Evolutionary conservation across 2,113 vertebrate genomes (phyloP).

Genomic region (Mesocricetus auratus): DNA sequence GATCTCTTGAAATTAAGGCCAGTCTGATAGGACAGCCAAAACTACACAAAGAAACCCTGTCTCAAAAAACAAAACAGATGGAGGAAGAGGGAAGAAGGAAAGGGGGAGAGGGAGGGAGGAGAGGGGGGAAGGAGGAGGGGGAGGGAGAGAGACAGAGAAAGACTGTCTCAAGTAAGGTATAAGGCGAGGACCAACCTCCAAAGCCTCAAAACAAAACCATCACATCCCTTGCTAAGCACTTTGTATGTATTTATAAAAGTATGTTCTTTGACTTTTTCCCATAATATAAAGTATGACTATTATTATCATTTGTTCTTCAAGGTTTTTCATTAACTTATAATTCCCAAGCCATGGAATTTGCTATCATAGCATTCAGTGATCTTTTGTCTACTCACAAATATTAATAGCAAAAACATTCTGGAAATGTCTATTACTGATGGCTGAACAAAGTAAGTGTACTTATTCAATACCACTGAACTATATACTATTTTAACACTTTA

Average conservation of each 20-base stretch:
- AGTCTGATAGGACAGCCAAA: no score
- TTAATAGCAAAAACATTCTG: constrained; percentile 16
- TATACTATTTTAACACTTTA: background rate
- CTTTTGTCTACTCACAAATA: background rate
- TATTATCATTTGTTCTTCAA: background rate
- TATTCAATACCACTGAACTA: background rate
- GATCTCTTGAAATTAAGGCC: no score
- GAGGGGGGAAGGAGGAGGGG: no score
- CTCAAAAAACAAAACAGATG: no score
- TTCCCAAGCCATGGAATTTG: background rate
- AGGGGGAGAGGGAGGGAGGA: no score
- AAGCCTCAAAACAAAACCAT: no score
- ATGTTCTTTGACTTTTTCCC: background rate
- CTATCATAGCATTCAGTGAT: background rate
- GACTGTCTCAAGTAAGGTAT: background rate
- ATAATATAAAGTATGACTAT: background rate
- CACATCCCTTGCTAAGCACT: background rate
- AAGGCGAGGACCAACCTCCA: background rate
- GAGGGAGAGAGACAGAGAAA: no score
- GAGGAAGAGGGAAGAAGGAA: no score
- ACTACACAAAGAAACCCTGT: no score
- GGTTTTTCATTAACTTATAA: background rate
- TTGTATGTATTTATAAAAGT: background rate
- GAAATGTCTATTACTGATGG: constrained; percentile 3
- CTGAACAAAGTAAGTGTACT: constrained; percentile 9